phyloP scores from a whole-genome alignment of 2,113 vertebrate genomes.

The Ammospiza nelsoni region DNA sequence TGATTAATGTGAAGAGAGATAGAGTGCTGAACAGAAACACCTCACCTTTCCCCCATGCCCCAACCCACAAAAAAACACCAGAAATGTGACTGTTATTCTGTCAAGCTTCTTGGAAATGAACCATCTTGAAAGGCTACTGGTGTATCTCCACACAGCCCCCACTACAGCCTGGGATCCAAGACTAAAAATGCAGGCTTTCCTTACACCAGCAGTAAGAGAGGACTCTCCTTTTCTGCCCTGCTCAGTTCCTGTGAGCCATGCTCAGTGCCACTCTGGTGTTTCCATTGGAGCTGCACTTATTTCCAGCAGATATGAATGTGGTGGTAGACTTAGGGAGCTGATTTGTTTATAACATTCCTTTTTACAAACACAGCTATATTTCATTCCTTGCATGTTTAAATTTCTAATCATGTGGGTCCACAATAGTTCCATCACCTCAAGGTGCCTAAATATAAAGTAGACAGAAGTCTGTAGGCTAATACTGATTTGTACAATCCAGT shows the following conservation, averaged over 20 bases:
- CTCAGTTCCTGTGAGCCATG: not conserved
- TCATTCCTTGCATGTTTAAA: not conserved
- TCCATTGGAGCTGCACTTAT: not conserved
- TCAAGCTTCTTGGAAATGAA: not conserved
- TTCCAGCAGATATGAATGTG: not conserved
- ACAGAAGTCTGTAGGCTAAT: not conserved
- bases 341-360: not conserved
- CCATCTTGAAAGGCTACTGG: not conserved
- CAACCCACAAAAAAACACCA: not conserved
- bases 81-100: not conserved
- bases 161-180: not conserved
- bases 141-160: not conserved
- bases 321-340: not conserved
- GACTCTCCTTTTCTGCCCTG: not conserved
- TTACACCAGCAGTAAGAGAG: not conserved
- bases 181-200: not conserved
- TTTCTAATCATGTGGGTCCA: not conserved
- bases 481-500: not conserved
- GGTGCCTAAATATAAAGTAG: not conserved
- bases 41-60: no score
- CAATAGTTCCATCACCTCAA: not conserved
- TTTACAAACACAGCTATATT: not conserved
- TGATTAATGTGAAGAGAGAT: not conserved
- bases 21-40: not conserved
- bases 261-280: not conserved